These are phyloP conservation scores for Sweltsa coloradensis DNA, from an alignment of 1,140 invertebrate genomes.

Conservation along the genomic window DNA sequence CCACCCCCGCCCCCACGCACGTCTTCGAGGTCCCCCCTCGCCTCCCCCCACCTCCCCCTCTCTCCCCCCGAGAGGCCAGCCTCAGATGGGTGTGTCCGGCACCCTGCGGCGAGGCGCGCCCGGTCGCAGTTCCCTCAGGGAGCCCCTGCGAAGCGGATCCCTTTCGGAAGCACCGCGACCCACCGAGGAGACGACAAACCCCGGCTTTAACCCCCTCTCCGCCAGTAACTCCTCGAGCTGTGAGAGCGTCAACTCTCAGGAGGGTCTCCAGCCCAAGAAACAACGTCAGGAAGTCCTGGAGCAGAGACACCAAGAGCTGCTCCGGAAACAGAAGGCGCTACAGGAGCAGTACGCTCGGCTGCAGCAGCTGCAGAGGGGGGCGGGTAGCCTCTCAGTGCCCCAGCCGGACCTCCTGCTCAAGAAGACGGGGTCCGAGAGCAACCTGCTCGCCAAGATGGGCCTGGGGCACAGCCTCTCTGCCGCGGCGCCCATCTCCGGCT, in stretches of 20 bases:
- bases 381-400: conserved; percentile 44
- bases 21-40: conserved; percentile 65
- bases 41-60: conserved; percentile 60
- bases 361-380: conserved; percentile 69
- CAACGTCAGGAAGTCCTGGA: conserved; percentile 61
- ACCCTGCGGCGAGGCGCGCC: conserved; percentile 20
- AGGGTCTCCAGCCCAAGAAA: conserved; percentile 34
- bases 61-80: conserved; percentile 35
- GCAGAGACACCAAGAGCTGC: conserved; percentile 70
- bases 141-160: conserved; percentile 13
- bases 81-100: conserved; percentile 18
- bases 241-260: conserved; percentile 66
- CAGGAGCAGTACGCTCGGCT: conserved; percentile 80
- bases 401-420: conserved; percentile 53
- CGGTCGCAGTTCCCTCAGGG: conserved; percentile 25
- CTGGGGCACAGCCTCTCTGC: conserved; percentile 42
- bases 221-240: conserved; percentile 52
- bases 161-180: not conserved
- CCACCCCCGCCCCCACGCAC: conserved; percentile 75
- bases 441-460: conserved; percentile 73
- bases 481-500: conserved; percentile 42
- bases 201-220: conserved; percentile 26
- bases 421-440: conserved; percentile 81
- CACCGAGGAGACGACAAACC: conserved; percentile 1
- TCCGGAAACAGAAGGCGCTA: conserved; percentile 71